Evolutionary conservation across 2,113 vertebrate species (phyloP).

Genomic region (Uropsilus gracilis): DNA sequence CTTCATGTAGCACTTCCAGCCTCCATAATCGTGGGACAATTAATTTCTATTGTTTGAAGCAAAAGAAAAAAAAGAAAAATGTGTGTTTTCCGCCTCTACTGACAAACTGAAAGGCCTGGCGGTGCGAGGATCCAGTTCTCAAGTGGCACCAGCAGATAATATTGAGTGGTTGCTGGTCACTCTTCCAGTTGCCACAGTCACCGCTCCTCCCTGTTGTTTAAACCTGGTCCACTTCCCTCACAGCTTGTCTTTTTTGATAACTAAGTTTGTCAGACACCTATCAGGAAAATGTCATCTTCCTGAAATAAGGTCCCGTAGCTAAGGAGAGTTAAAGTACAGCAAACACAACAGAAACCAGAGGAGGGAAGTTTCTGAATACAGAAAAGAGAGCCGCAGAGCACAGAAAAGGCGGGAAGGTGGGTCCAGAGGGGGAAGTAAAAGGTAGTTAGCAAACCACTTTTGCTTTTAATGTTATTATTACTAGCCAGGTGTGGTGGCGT

Average conservation of each 20-base stretch:
- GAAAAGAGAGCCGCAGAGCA: background rate
- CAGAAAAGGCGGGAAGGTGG: fast-evolving
- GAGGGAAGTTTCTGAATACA: fast-evolving
- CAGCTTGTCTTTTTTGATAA: background rate
- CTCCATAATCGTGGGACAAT: no score
- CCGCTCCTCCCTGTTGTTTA: background rate
- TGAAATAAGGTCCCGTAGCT: background rate
- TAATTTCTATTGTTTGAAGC: no score
- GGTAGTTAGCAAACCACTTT: fast-evolving
- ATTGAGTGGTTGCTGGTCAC: background rate
- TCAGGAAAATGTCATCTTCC: background rate
- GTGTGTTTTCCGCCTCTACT: background rate
- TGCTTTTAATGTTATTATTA: background rate
- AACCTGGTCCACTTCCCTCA: background rate
- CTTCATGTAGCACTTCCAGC: no score
- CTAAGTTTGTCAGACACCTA: background rate
- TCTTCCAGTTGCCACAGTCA: background rate
- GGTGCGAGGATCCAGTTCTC: background rate
- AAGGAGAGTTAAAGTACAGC: background rate
- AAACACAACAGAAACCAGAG: background rate
- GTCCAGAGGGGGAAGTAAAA: fast-evolving
- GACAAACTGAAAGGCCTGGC: background rate
- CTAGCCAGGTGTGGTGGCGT: no score
- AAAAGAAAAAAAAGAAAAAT: background rate
- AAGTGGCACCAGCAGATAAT: background rate